phyloP scores from a whole-genome alignment of 1,140 invertebrate species.

The Brachionus calyciflorus region DNA sequence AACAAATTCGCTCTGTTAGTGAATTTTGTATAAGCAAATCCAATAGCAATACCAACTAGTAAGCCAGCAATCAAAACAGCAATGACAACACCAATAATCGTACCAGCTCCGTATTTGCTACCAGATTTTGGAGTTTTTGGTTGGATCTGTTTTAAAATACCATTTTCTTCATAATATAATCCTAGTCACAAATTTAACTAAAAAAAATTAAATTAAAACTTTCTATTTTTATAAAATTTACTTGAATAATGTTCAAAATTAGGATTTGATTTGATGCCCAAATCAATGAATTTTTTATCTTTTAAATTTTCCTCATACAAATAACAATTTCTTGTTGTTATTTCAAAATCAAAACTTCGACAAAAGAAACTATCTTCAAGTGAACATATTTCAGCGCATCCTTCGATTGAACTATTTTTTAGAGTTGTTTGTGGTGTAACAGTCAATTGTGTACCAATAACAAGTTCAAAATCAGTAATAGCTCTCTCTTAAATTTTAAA shows the following conservation, averaged over 20 bases:
- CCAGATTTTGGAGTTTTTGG: neutral
- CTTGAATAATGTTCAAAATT: conserved; percentile 37
- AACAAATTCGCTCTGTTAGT: conserved; percentile 1
- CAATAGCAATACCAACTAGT: neutral
- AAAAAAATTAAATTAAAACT: neutral
- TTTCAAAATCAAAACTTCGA: conserved; percentile 26
- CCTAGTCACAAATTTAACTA: no score
- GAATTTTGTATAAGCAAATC: neutral
- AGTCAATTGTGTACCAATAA: neutral
- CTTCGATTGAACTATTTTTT: neutral
- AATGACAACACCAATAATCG: neutral
- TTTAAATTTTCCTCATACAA: conserved; percentile 13
- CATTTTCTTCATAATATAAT: conserved; percentile 25
- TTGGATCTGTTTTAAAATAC: neutral
- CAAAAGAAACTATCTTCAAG: conserved; percentile 35
- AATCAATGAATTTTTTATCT: neutral
- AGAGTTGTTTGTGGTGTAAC: neutral
- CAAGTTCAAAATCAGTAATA: conserved; percentile 27
- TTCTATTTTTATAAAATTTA: neutral
- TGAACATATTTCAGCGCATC: conserved; percentile 26
- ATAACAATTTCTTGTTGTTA: neutral
- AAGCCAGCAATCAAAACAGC: conserved; percentile 33
- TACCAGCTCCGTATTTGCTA: neutral
- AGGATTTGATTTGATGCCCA: neutral
- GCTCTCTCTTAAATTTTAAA: neutral